Evolutionary conservation across 1,140 invertebrate genomes (phyloP).

Genomic region (Leptoteleia sp.): DNA sequence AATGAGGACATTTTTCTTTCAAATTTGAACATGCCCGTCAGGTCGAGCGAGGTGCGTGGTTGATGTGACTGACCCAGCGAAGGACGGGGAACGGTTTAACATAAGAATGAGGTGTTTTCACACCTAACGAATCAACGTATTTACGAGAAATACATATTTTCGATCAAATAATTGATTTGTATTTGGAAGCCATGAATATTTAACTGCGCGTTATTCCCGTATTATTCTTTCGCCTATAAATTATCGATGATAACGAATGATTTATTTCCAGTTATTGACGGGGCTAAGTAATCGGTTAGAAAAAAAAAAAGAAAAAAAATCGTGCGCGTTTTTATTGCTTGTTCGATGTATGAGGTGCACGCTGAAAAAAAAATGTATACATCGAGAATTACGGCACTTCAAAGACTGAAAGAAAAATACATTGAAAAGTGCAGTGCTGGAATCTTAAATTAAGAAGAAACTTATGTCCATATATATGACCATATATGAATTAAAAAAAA

Average conservation of each 20-base stretch:
- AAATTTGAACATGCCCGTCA: slow-evolving; percentile 12
- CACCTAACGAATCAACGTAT: slow-evolving; percentile 31
- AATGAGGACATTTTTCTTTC: slow-evolving; percentile 46
- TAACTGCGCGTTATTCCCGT: no score
- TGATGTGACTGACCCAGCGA: slow-evolving; percentile 24
- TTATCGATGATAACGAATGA: slow-evolving; percentile 26
- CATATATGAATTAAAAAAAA: no score
- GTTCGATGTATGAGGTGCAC: slow-evolving; percentile 10
- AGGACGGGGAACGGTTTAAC: slow-evolving; percentile 19
- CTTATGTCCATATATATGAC: no score
- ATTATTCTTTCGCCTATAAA: slow-evolving; percentile 32
- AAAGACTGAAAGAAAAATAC: no score
- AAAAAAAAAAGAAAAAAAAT: slow-evolving; percentile 13
- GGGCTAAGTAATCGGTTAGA: slow-evolving; percentile 21
- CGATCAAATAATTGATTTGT: slow-evolving; percentile 38
- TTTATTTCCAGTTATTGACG: not conserved
- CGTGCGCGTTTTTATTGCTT: slow-evolving; percentile 7
- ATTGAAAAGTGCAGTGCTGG: no score
- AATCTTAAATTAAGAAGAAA: no score
- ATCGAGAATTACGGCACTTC: no score
- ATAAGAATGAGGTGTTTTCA: slow-evolving; percentile 55
- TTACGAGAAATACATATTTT: slow-evolving; percentile 34
- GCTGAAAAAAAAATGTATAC: no score
- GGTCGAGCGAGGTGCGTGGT: no score
- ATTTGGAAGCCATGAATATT: slow-evolving; percentile 53